These are phyloP conservation scores for Eristalis tenax DNA, from an alignment of 2,888 invertebrate species.

Conservation along the genomic window DNA sequence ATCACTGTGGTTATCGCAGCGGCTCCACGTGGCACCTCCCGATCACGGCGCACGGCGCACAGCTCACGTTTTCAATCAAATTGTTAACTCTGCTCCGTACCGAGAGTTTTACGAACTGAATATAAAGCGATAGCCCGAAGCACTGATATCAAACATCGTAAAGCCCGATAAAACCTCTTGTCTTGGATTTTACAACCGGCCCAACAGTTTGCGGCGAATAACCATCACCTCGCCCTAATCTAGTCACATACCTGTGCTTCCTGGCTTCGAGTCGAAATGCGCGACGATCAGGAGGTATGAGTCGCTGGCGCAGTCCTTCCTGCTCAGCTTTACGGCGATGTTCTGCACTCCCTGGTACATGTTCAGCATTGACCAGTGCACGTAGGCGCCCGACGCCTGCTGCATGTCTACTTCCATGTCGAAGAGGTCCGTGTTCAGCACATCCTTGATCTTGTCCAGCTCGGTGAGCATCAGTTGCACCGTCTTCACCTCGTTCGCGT, in stretches of 20 bases:
- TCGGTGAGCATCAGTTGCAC: slow-evolving; percentile 81
- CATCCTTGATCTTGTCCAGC: slow-evolving; percentile 75
- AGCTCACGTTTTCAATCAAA: slow-evolving; percentile 14
- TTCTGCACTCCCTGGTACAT: slow-evolving; percentile 79
- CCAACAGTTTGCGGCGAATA: neutral
- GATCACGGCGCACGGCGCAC: neutral
- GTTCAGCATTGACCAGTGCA: slow-evolving; percentile 77
- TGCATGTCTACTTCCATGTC: slow-evolving; percentile 78
- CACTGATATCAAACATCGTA: slow-evolving; percentile 1
- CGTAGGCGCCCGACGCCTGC: slow-evolving; percentile 77
- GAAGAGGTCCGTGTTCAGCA: slow-evolving; percentile 75
- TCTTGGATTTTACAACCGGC: neutral
- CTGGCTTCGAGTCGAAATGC: slow-evolving; percentile 95
- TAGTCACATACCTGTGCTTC: slow-evolving; percentile 85
- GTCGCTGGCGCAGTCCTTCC: slow-evolving; percentile 74
- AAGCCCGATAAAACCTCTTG: neutral
- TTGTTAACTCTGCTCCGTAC: neutral
- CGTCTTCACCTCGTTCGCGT: slow-evolving; percentile 86
- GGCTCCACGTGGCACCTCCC: neutral
- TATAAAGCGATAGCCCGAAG: neutral
- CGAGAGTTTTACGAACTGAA: neutral
- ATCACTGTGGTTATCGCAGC: neutral
- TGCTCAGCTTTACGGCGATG: slow-evolving; percentile 78
- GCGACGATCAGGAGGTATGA: slow-evolving; percentile 88
- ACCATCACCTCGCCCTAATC: no score